A percentile compares a stretch with the other conserved stretches of the same genome.
Evolutionary conservation across 2,888 invertebrate species (phyloP).

Genomic region (Shargacucullia verbasci): DNA sequence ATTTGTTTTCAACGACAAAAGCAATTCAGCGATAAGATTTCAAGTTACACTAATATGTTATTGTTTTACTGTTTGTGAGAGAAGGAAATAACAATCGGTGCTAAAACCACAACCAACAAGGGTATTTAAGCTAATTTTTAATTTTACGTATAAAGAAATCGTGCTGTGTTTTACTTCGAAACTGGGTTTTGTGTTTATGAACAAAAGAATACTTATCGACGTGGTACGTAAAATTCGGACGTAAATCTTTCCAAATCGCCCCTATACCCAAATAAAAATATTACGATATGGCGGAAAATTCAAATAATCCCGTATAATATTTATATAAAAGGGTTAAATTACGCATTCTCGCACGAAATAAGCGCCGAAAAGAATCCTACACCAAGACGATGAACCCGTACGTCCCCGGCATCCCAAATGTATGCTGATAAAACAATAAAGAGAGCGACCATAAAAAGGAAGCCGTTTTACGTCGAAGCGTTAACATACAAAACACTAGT

Average conservation of each 20-base stretch:
- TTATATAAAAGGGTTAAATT: conserved; percentile 57
- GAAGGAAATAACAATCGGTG: conserved; percentile 4
- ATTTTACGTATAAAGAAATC: neutral
- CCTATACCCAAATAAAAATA: conserved; percentile 46
- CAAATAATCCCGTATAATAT: conserved; percentile 55
- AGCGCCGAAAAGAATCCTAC: conserved; percentile 30
- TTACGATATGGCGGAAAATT: conserved; percentile 44
- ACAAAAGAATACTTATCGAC: conserved; percentile 14
- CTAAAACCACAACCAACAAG: too few species aligned
- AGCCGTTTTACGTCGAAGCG: conserved; percentile 49
- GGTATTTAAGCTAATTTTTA: neutral
- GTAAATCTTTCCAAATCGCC: conserved; percentile 37
- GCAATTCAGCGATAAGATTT: conserved; percentile 36
- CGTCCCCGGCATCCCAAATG: conserved; percentile 46
- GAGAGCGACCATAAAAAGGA: conserved; percentile 49
- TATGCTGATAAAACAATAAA: conserved; percentile 62
- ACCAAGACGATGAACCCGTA: conserved; percentile 35
- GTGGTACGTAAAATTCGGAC: conserved; percentile 26
- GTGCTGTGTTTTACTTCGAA: neutral
- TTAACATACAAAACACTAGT: conserved; percentile 59
- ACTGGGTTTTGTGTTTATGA: conserved; percentile 9
- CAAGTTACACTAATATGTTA: conserved; percentile 37
- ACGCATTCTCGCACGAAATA: conserved; percentile 47
- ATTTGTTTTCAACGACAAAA: conserved; percentile 46
- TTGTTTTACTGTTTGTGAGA: conserved; percentile 22